Evolutionary conservation across 1,140 invertebrate genomes (phyloP).

Genomic region (Drosophila lowei): DNA sequence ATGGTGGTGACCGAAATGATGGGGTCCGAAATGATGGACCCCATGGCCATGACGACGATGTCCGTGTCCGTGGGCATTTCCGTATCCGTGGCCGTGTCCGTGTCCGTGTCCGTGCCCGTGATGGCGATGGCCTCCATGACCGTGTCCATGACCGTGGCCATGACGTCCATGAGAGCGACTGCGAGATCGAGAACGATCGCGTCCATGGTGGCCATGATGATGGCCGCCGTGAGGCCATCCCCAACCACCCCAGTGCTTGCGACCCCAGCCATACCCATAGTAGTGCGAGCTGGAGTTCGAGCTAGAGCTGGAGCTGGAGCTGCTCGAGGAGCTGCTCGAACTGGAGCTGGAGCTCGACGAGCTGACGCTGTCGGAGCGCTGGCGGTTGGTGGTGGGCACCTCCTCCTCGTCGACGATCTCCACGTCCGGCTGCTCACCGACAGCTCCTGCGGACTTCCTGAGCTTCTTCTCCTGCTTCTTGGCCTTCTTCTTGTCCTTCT

Average conservation of each 20-base stretch:
- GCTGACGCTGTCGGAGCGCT: constrained; percentile 47
- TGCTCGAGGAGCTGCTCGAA: constrained; percentile 22
- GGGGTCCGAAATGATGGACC: constrained; percentile 3
- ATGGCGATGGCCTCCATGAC: not conserved
- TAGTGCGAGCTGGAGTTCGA: constrained; percentile 17
- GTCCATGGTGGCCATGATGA: constrained; percentile 4
- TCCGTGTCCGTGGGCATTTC: constrained; percentile 4
- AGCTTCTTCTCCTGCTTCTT: constrained; percentile 43
- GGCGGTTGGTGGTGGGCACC: not conserved
- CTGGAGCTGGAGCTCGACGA: constrained; percentile 45
- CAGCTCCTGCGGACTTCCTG: not conserved
- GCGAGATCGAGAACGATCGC: constrained; percentile 18
- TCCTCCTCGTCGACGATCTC: not conserved
- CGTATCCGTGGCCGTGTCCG: constrained; percentile 5
- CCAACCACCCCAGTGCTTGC: constrained; percentile 27
- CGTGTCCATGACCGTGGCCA: constrained; percentile 9
- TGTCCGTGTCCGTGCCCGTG: constrained; percentile 19
- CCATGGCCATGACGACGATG: constrained; percentile 6
- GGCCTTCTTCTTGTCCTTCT: constrained; percentile 41
- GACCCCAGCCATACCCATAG: constrained; percentile 28
- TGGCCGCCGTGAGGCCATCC: constrained; percentile 7
- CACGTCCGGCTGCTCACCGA: not conserved
- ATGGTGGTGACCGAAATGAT: constrained; percentile 33
- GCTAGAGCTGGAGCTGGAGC: constrained; percentile 29
- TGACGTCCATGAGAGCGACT: constrained; percentile 28